Conservation (phyloP, 2,888 invertebrate species). For the Drosophila eohydei region DNA sequence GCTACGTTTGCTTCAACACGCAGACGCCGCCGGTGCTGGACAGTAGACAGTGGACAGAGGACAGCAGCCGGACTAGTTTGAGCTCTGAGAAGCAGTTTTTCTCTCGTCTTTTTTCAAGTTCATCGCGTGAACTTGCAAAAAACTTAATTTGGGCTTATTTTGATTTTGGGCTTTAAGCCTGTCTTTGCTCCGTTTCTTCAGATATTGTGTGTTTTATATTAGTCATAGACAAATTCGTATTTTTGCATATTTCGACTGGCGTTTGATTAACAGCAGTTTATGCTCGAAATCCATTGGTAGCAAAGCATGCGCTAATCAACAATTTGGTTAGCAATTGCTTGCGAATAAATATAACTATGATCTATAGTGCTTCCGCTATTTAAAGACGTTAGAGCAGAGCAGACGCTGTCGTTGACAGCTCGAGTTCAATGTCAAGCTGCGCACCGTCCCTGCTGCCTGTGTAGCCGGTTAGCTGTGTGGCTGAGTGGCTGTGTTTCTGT, state of each 20-base stretch:
- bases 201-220: constrained; percentile 21
- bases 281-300: constrained; percentile 18
- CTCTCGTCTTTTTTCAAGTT: constrained; percentile 66
- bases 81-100: constrained; percentile 25
- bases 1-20: constrained; percentile 68
- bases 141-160: constrained; percentile 49
- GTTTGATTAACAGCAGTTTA: constrained; percentile 49
- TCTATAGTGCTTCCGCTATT: constrained; percentile 64
- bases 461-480: neutral
- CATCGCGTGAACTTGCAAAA: constrained; percentile 73
- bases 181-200: constrained; percentile 37
- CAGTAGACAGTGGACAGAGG: neutral
- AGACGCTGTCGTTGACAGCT: constrained; percentile 19
- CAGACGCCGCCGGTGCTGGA: constrained; percentile 15
- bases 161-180: constrained; percentile 28
- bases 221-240: constrained; percentile 28
- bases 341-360: constrained; percentile 59
- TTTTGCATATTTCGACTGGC: constrained; percentile 31
- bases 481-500: neutral
- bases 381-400: constrained; percentile 5
- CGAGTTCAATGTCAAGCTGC: constrained; percentile 70
- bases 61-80: constrained; percentile 17
- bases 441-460: constrained; percentile 25
- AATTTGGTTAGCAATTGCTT: constrained; percentile 60
- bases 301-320: constrained; percentile 50